Percentiles rank a stretch among this genome's conserved stretches.
Evolutionary conservation across 2,888 invertebrate genomes (phyloP).

Genomic region (Polyommatus icarus): DNA sequence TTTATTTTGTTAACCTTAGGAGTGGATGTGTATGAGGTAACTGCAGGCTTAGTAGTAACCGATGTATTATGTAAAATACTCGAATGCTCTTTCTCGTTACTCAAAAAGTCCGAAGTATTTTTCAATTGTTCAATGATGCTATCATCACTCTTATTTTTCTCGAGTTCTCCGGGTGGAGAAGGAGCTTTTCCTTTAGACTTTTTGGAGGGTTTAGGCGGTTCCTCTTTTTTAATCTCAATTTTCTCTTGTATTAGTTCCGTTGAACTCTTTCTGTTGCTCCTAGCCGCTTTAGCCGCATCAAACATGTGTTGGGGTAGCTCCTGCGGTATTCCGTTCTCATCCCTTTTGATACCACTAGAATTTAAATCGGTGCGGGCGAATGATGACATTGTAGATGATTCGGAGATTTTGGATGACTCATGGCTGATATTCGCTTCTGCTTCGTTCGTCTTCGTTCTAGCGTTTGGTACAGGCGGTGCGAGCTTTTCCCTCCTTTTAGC

Average conservation of each 20-base stretch:
- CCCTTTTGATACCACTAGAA: slow-evolving; percentile 81
- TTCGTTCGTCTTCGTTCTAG: slow-evolving; percentile 66
- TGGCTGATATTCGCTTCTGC: slow-evolving; percentile 56
- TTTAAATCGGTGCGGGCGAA: slow-evolving; percentile 74
- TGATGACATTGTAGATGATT: slow-evolving; percentile 49
- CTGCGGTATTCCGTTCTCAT: slow-evolving; percentile 83
- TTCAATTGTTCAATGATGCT: slow-evolving; percentile 71
- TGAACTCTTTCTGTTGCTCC: slow-evolving; percentile 83
- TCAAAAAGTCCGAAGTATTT: slow-evolving; percentile 66
- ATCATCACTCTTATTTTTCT: slow-evolving; percentile 74
- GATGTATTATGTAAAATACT: slow-evolving; percentile 61
- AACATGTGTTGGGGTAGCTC: slow-evolving; percentile 86
- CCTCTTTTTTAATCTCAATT: slow-evolving; percentile 59
- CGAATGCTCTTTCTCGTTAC: slow-evolving; percentile 68
- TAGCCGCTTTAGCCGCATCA: slow-evolving; percentile 86
- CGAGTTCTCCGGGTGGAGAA: slow-evolving; percentile 80
- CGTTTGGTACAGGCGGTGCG: slow-evolving; percentile 75
- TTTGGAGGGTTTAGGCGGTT: slow-evolving; percentile 67
- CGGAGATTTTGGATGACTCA: slow-evolving; percentile 62
- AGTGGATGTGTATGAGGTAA: slow-evolving; percentile 67
- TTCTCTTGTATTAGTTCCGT: slow-evolving; percentile 60
- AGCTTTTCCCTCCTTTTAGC: slow-evolving; percentile 77
- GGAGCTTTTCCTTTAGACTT: slow-evolving; percentile 88
- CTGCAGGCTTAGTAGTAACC: slow-evolving; percentile 45
- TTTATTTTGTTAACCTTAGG: slow-evolving; percentile 69